Evolutionary conservation across 2,797 vertebrate species (phyloP).

Genomic region (Arrhamphus sclerolepis): DNA sequence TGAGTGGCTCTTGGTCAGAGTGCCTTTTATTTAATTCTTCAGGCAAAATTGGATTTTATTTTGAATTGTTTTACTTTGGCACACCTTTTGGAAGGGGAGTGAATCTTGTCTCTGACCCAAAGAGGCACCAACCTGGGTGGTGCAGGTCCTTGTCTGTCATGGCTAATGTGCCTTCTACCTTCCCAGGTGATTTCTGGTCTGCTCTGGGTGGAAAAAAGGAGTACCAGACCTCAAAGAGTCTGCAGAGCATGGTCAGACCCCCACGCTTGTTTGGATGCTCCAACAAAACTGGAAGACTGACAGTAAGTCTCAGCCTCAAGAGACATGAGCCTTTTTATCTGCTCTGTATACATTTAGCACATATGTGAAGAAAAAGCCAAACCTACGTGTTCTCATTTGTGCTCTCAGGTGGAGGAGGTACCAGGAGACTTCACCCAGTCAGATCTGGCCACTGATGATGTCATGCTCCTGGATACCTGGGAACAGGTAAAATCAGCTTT

Average conservation of each 20-base stretch:
- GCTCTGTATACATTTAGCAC: background rate
- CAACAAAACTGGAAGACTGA: slow-evolving; percentile 82
- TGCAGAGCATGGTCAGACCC: slow-evolving; percentile 62
- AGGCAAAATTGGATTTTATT: too few species aligned
- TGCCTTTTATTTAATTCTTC: too few species aligned
- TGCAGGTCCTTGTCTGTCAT: slow-evolving; percentile 1
- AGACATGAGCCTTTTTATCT: background rate
- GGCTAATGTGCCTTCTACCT: slow-evolving; percentile 4
- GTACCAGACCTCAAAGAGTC: slow-evolving; percentile 81
- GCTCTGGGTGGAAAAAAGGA: slow-evolving; percentile 81
- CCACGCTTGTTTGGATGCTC: slow-evolving; percentile 85
- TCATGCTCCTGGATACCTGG: slow-evolving; percentile 85
- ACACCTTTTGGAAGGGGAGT: background rate
- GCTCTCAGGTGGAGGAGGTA: slow-evolving; percentile 81
- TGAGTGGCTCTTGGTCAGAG: too few species aligned
- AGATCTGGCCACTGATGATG: slow-evolving; percentile 85
- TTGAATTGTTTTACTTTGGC: too few species aligned
- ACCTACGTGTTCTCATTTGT: background rate
- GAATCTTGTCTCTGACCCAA: slow-evolving; percentile 14
- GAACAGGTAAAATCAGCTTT: slow-evolving; percentile 74
- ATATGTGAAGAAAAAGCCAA: background rate
- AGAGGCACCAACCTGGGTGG: background rate
- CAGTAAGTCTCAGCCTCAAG: slow-evolving; percentile 62
- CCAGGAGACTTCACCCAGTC: slow-evolving; percentile 84
- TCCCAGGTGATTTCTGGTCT: slow-evolving; percentile 80